Evolutionary conservation across 1,140 invertebrate species (phyloP).

Genomic region (Eueides isabella): DNA sequence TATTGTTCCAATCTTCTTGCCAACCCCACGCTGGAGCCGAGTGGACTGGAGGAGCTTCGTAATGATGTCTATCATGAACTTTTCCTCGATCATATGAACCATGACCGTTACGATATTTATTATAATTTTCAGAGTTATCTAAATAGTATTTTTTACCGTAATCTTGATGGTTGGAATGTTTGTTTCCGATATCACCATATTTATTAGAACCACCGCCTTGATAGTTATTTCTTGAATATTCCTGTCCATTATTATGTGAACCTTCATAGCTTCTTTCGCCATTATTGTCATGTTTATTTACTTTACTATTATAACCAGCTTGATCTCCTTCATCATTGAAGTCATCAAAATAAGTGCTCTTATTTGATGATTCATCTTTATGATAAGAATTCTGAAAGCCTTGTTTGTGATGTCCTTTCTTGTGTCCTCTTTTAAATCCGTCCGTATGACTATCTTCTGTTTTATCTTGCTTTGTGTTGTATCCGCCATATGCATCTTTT

Average conservation of each 20-base stretch:
- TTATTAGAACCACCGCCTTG: constrained; percentile 78
- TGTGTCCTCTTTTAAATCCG: constrained; percentile 81
- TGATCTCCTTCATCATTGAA: constrained; percentile 83
- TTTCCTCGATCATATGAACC: constrained; percentile 71
- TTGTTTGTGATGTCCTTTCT: constrained; percentile 85
- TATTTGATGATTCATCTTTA: constrained; percentile 86
- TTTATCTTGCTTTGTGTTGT: constrained; percentile 72
- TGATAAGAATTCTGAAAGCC: constrained; percentile 86
- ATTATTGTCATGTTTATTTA: constrained; percentile 78
- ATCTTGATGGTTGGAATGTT: constrained; percentile 74
- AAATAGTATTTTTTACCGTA: constrained; percentile 82
- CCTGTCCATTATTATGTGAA: constrained; percentile 73
- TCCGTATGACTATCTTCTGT: constrained; percentile 70
- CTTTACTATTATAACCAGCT: constrained; percentile 77
- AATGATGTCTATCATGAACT: constrained; percentile 59
- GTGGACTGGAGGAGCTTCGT: constrained; percentile 51
- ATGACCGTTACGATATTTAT: constrained; percentile 71
- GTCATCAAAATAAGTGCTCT: constrained; percentile 85
- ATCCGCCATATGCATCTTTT: constrained; percentile 71
- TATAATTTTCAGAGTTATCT: constrained; percentile 75
- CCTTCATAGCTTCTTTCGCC: constrained; percentile 77
- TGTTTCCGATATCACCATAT: constrained; percentile 75
- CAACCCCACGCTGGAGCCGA: constrained; percentile 60
- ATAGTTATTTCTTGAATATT: constrained; percentile 70
- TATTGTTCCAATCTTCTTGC: constrained; percentile 56